phyloP scores from a whole-genome alignment of 53 echinoderm and acorn worm species.

The Temnopleurus reevesii region DNA sequence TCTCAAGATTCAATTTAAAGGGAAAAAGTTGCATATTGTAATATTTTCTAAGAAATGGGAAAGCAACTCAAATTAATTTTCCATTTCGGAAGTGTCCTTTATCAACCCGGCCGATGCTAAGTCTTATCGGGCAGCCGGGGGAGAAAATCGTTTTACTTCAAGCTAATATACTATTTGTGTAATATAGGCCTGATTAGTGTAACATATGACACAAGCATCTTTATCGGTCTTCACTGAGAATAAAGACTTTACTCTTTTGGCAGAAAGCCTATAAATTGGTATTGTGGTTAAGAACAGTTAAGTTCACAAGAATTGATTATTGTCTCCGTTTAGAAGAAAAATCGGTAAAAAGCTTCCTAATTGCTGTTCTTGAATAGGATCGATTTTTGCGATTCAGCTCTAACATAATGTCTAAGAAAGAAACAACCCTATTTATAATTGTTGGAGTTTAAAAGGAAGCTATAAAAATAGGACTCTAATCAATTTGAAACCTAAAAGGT shows the following conservation, averaged over 20 bases:
- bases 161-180: neutral
- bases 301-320: neutral
- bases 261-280: neutral
- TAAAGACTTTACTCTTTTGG: neutral
- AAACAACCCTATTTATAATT: neutral
- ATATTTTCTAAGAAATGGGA: too few species aligned
- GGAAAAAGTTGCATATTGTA: too few species aligned
- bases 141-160: neutral
- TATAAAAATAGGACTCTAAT: neutral
- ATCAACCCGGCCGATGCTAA: too few species aligned
- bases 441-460: slow-evolving; percentile 22
- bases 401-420: too few species aligned
- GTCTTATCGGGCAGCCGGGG: too few species aligned
- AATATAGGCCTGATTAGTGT: neutral
- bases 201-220: neutral
- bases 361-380: neutral
- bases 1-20: too few species aligned
- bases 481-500: neutral
- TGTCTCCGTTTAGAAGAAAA: neutral
- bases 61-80: too few species aligned
- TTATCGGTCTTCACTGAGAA: neutral
- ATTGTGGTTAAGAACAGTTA: neutral
- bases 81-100: too few species aligned
- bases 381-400: neutral
- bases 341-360: neutral